phyloP scores from a whole-genome alignment of 1,140 invertebrate species.

The Lepeophtheirus salmonis region DNA sequence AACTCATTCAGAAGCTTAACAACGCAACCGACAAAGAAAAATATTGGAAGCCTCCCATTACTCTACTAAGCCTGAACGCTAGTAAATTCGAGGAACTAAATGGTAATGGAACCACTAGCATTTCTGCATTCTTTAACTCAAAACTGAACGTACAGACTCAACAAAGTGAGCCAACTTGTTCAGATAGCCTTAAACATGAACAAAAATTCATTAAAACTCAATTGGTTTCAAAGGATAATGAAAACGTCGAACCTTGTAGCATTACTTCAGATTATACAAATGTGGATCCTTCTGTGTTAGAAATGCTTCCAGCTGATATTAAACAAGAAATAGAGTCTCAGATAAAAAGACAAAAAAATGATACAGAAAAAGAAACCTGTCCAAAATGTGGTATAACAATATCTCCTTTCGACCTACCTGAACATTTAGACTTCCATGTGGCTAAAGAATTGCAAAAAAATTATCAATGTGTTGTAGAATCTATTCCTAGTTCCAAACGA shows the following conservation, averaged over 20 bases:
- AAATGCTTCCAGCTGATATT: neutral
- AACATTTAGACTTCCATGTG: constrained; percentile 22
- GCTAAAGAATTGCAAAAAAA: constrained; percentile 19
- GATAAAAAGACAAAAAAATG: neutral
- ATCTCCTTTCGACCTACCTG: constrained; percentile 20
- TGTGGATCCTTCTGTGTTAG: neutral
- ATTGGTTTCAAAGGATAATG: neutral
- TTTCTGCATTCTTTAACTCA: neutral
- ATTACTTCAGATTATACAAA: neutral
- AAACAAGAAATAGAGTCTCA: neutral
- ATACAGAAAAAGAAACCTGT: constrained; percentile 10
- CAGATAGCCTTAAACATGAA: neutral
- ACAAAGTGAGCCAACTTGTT: too few relatives aligned
- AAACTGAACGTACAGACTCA: too few relatives aligned
- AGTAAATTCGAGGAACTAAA: neutral
- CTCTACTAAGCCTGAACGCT: neutral
- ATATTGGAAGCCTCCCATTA: constrained; percentile 1
- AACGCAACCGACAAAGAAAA: neutral
- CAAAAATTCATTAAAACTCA: neutral
- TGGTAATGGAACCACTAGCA: neutral
- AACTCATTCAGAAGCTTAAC: constrained; percentile 15
- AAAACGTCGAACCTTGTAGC: too few relatives aligned
- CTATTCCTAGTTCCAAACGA: neutral
- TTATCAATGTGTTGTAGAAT: neutral
- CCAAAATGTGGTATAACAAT: constrained; percentile 19